phyloP scores from a whole-genome alignment of 2,113 vertebrate genomes.

The Cebidichthys violaceus region DNA sequence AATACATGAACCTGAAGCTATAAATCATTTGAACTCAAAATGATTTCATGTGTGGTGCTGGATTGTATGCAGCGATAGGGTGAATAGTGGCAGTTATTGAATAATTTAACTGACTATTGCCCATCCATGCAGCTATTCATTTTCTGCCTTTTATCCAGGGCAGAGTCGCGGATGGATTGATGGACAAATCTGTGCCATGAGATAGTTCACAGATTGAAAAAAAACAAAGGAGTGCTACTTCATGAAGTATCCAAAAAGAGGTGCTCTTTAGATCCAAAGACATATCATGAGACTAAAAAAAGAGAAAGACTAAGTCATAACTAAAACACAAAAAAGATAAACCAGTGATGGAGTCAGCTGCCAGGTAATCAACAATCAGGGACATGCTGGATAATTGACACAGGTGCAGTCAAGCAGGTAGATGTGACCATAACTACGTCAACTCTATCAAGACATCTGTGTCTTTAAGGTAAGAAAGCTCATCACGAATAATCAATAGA shows the following conservation, averaged over 20 bases:
- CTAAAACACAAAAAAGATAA: not conserved
- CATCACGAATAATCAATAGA: not conserved
- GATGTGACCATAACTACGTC: too few species aligned
- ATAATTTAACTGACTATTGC: not conserved
- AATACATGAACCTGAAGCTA: constrained; percentile 30
- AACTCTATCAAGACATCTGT: not conserved
- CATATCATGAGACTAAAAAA: not conserved
- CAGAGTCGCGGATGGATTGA: not conserved
- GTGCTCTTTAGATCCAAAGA: not conserved
- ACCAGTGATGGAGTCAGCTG: not conserved
- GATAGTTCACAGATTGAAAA: not conserved
- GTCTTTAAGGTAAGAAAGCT: not conserved
- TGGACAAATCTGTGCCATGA: not conserved
- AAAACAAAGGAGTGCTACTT: not conserved
- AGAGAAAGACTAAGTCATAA: not conserved
- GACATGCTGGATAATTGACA: not conserved
- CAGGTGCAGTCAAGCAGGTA: not conserved
- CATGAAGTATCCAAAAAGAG: too few species aligned
- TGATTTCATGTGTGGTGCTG: not conserved
- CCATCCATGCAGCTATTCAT: not conserved
- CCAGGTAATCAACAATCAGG: too few species aligned
- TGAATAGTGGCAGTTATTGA: not conserved
- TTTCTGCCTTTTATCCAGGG: too few species aligned
- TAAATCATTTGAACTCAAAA: constrained; percentile 31
- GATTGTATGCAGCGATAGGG: constrained; percentile 12